Evolutionary conservation across 1,140 invertebrate species (phyloP).

Genomic region (Drosophila pseudoananassae): DNA sequence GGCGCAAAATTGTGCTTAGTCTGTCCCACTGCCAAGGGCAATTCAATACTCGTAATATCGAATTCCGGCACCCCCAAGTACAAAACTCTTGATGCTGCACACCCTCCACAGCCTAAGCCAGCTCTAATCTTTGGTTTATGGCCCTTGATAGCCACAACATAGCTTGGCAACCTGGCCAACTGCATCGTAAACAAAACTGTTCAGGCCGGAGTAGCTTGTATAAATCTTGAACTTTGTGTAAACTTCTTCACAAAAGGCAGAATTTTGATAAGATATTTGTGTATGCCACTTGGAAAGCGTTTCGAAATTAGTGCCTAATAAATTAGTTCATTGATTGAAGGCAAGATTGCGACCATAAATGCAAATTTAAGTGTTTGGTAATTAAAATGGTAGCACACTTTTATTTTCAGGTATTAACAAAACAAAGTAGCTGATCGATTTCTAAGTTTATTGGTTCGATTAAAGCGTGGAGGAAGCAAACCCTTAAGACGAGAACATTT

Average conservation of each 20-base stretch:
- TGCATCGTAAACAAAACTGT: constrained; percentile 38
- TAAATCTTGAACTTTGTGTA: constrained; percentile 44
- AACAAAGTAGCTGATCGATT: constrained; percentile 1
- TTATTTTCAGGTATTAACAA: background rate
- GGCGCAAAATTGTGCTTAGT: constrained; percentile 11
- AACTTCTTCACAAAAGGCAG: constrained; percentile 7
- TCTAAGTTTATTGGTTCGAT: background rate
- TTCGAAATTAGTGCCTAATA: constrained; percentile 38
- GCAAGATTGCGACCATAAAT: constrained; percentile 27
- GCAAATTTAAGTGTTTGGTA: constrained; percentile 35
- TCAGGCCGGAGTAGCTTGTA: constrained; percentile 15
- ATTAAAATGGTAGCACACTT: constrained; percentile 4
- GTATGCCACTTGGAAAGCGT: constrained; percentile 22
- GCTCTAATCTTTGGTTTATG: constrained; percentile 38
- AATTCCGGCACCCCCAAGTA: constrained; percentile 5
- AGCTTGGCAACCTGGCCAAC: constrained; percentile 11
- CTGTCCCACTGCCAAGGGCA: constrained; percentile 26
- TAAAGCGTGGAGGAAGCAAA: background rate
- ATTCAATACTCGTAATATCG: background rate
- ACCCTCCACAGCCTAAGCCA: constrained; percentile 9
- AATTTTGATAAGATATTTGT: constrained; percentile 60
- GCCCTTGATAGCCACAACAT: constrained; percentile 7
- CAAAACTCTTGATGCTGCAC: constrained; percentile 29
- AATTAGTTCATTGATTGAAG: constrained; percentile 39
- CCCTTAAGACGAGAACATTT: background rate